A percentile compares a stretch with the other conserved stretches of the same genome.
These are phyloP conservation scores for Pristis pectinata DNA, from an alignment of 2,797 vertebrate genomes.

Conservation along the genomic window DNA sequence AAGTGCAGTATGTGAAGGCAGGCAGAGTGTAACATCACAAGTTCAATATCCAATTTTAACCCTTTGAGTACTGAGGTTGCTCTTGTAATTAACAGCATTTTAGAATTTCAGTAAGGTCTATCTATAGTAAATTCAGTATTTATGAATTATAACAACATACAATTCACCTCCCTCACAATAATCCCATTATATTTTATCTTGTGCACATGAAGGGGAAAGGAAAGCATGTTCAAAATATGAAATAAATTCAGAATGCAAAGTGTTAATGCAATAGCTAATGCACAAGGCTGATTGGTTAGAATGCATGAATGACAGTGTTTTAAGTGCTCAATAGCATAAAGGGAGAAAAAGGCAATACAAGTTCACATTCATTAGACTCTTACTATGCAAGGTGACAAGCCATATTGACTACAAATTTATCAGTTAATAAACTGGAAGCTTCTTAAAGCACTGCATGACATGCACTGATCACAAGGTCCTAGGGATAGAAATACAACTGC, in stretches of 20 bases:
- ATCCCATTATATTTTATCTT: not conserved
- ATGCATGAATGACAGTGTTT: conserved; percentile 25
- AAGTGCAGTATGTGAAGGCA: not conserved
- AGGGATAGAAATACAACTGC: conserved; percentile 77
- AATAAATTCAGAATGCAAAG: not conserved
- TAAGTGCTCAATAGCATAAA: not conserved
- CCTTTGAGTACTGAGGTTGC: not conserved
- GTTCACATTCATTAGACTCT: not conserved
- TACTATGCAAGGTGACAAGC: not conserved
- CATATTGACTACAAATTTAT: conserved; percentile 41
- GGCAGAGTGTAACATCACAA: not conserved
- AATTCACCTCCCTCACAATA: not conserved
- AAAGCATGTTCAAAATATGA: conserved; percentile 14
- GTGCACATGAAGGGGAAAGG: not conserved
- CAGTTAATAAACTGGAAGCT: conserved; percentile 53
- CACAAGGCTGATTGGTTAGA: conserved; percentile 16
- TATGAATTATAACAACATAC: not conserved
- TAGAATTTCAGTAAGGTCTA: not conserved
- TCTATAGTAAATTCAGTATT: not conserved
- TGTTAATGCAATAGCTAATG: not conserved
- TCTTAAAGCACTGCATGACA: conserved; percentile 43
- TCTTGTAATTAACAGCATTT: not conserved
- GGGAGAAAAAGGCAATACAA: not conserved
- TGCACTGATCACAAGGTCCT: conserved; percentile 48
- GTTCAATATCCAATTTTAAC: not conserved